A percentile compares a stretch with the other conserved stretches of the same genome.
Conservation (phyloP, 1,140 invertebrate genomes). For the Drosophila ficusphila region DNA sequence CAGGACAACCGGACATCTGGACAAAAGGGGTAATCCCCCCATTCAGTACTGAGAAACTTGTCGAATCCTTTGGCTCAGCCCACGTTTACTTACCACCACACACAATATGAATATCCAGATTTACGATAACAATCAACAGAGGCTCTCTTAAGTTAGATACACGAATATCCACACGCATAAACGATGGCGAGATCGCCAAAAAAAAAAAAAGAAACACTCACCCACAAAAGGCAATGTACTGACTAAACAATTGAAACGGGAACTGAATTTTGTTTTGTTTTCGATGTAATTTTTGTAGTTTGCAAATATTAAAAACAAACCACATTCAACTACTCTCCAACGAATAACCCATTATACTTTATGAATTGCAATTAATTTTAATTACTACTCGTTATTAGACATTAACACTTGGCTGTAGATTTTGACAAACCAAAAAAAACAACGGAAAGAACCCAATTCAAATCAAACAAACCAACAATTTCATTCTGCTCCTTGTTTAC, state of each 20-base stretch:
- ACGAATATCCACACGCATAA: constrained; percentile 27
- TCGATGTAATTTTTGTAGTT: constrained; percentile 71
- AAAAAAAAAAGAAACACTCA: too few relatives aligned
- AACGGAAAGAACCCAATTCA: constrained; percentile 26
- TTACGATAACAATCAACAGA: constrained; percentile 65
- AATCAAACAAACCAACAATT: constrained; percentile 49
- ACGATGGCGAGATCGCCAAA: constrained; percentile 49
- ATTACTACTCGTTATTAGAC: constrained; percentile 63
- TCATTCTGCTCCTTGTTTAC: constrained; percentile 56
- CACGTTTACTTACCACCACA: constrained; percentile 29
- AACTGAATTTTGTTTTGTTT: constrained; percentile 78
- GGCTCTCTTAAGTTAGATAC: constrained; percentile 79
- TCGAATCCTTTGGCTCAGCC: constrained; percentile 60
- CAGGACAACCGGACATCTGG: constrained; percentile 1
- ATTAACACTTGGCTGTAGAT: constrained; percentile 83
- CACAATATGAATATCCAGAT: constrained; percentile 46
- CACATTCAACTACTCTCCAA: constrained; percentile 38
- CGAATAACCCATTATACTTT: constrained; percentile 61
- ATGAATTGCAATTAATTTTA: constrained; percentile 68
- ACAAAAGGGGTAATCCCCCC: constrained; percentile 18
- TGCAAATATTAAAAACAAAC: constrained; percentile 56
- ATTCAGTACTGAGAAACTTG: constrained; percentile 69
- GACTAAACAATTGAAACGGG: constrained; percentile 49
- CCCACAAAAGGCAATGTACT: constrained; percentile 45
- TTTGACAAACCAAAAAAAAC: constrained; percentile 71